Conservation (phyloP, 2,113 vertebrate species). For the Gallinago undulata region DNA sequence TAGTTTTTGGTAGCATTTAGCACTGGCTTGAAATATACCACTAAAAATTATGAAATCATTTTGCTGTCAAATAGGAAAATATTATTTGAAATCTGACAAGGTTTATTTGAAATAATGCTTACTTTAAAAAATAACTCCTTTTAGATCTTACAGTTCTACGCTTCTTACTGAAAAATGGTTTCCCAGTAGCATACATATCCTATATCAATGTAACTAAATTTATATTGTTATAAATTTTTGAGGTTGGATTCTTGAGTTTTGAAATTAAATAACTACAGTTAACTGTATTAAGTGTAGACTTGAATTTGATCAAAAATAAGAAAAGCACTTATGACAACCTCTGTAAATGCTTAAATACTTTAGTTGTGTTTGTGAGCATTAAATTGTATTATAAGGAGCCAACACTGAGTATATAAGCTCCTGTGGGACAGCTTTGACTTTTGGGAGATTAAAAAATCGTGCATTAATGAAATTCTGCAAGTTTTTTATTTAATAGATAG, state of each 20-base stretch:
- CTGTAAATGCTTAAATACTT: slow-evolving; percentile 93
- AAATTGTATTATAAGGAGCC: slow-evolving; percentile 94
- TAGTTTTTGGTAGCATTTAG: slow-evolving; percentile 44
- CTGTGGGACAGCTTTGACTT: slow-evolving; percentile 79
- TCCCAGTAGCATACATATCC: slow-evolving; percentile 80
- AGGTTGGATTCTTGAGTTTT: slow-evolving; percentile 87
- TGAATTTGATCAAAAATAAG: slow-evolving; percentile 85
- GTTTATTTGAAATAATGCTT: slow-evolving; percentile 79
- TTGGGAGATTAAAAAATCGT: slow-evolving; percentile 84
- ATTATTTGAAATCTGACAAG: slow-evolving; percentile 67
- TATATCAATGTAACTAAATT: slow-evolving; percentile 79
- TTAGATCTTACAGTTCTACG: slow-evolving; percentile 63
- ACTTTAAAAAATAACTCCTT: slow-evolving; percentile 69
- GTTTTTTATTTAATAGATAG: slow-evolving; percentile 85
- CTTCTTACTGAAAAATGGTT: slow-evolving; percentile 71
- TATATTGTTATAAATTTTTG: slow-evolving; percentile 93
- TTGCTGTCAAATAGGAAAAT: slow-evolving; percentile 56
- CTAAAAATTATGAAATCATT: slow-evolving; percentile 59
- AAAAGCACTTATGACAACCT: slow-evolving; percentile 85
- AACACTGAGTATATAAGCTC: slow-evolving; percentile 73
- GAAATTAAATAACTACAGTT: slow-evolving; percentile 96
- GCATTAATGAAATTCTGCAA: slow-evolving; percentile 88
- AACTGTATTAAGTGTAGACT: slow-evolving; percentile 92
- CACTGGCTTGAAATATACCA: slow-evolving; percentile 3
- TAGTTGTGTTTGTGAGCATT: slow-evolving; percentile 82